A percentile compares a stretch with the other conserved stretches of the same genome.
phyloP scores from a whole-genome alignment of 2,113 vertebrate species.

The Callopanchax toddi region DNA sequence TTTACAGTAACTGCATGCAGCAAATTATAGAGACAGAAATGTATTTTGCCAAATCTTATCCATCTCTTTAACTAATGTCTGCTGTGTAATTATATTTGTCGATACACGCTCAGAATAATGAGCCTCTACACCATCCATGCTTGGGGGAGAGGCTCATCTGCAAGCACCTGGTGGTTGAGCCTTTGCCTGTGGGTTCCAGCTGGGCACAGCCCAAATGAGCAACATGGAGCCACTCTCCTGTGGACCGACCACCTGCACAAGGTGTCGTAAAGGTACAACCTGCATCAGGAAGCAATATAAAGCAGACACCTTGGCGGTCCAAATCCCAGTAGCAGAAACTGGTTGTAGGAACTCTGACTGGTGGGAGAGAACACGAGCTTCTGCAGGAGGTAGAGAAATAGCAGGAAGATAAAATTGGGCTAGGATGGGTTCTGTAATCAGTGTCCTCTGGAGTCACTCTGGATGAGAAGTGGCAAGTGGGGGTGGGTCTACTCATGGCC shows the following conservation, averaged over 20 bases:
- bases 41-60: slow-evolving; percentile 18
- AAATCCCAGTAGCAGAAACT: neutral
- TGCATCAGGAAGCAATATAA: neutral
- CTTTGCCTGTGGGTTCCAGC: neutral
- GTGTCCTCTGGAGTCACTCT: no score
- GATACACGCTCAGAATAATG: neutral
- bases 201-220: neutral
- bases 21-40: slow-evolving; percentile 6
- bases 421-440: neutral
- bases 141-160: neutral
- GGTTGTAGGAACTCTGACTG: neutral
- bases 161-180: neutral
- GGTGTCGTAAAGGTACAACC: neutral
- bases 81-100: slow-evolving; percentile 44
- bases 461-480: no score
- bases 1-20: slow-evolving; percentile 1
- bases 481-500: no score
- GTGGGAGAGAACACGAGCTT: neutral
- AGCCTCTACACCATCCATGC: neutral
- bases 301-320: neutral
- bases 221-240: neutral
- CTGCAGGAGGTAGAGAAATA: neutral
- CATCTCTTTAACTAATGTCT: slow-evolving; percentile 15
- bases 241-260: neutral
- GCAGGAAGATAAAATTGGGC: neutral